These are phyloP conservation scores for Labeo calbasu DNA, from an alignment of 2,797 vertebrate species.

Conservation along the genomic window DNA sequence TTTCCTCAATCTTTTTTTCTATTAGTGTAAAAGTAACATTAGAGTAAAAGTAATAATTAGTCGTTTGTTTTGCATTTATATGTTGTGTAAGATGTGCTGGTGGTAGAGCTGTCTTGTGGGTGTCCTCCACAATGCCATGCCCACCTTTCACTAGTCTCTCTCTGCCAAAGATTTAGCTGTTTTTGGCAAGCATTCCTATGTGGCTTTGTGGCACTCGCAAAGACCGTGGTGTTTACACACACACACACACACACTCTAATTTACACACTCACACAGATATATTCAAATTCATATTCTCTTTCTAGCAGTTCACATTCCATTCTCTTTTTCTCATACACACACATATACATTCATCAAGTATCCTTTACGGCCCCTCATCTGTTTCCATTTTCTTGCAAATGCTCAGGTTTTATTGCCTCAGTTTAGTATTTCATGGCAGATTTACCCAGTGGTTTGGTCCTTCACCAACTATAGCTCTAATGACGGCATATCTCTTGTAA, in stretches of 20 bases:
- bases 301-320: slow-evolving; percentile 65
- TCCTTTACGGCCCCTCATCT: slow-evolving; percentile 77
- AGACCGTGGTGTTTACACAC: slow-evolving; percentile 60
- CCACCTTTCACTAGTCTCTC: slow-evolving; percentile 75
- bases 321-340: slow-evolving; percentile 41
- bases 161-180: slow-evolving; percentile 77
- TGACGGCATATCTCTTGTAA: slow-evolving; percentile 80
- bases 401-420: slow-evolving; percentile 81
- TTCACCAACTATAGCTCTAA: slow-evolving; percentile 73
- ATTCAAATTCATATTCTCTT: slow-evolving; percentile 59
- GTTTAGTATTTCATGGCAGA: slow-evolving; percentile 85
- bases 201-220: slow-evolving; percentile 75
- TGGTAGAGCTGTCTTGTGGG: slow-evolving; percentile 39
- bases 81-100: slow-evolving; percentile 9
- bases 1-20: neutral
- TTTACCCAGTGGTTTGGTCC: slow-evolving; percentile 79
- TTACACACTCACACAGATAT: slow-evolving; percentile 52
- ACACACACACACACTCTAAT: slow-evolving; percentile 56
- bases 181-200: slow-evolving; percentile 76
- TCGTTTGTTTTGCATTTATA: neutral
- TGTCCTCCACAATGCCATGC: slow-evolving; percentile 69
- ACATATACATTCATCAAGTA: slow-evolving; percentile 45
- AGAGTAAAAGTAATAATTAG: neutral
- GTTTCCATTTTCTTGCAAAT: slow-evolving; percentile 84
- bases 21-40: neutral